Base-by-base conservation (phyloP, 2,888 invertebrate genomes). In the Unio pictorum region DNA sequence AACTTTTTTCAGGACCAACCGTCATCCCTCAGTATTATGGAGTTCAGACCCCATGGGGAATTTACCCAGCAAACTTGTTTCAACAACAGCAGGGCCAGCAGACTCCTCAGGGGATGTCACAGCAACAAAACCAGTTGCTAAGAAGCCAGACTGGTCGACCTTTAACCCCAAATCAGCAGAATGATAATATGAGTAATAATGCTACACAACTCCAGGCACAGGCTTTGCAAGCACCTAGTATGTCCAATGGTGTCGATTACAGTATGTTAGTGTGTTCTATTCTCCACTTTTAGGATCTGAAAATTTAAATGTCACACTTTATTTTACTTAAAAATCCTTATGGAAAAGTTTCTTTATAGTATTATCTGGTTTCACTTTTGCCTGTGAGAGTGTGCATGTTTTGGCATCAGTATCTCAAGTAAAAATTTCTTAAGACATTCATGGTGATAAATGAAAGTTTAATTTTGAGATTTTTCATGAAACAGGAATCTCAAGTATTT, bases 11-110 rank as follows among this genome's bases (percentile, higher is more conserved):
- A 86, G 87, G 87, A 68, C 86, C 86, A 11, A 91, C 92, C 34
- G 92, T 93, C 64, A 88, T 90, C 69, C 96, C 96, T 67, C 97
- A 96, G 87, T 97, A 98, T 92, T 97, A 97, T 91, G 95, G 95
- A 71, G 95, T 96, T 80, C 89, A 89, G 84, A 94, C 94, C 65
- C 96, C 96, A 55, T 97, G 97, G 96, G 94, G 94, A 80, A 95
- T 97, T 87, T 97, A 97, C 91, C 96, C 96, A 60, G 93, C 95
- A 62, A 88, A 87, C 65, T 82, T 89, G 66, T 84, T 89, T 56
- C 87, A 84, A 58, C 81, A 84, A 65, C 84, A 83, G 68, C 45
- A 45, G 45, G 85, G 85, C 2, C 86, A 85, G 69, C 84, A 83
- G 74, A 83, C 81, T 8, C 85, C 83, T 15, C 86, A 84, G 71